Conservation (phyloP, 2,113 vertebrate species). For the Eulemur macaco region DNA sequence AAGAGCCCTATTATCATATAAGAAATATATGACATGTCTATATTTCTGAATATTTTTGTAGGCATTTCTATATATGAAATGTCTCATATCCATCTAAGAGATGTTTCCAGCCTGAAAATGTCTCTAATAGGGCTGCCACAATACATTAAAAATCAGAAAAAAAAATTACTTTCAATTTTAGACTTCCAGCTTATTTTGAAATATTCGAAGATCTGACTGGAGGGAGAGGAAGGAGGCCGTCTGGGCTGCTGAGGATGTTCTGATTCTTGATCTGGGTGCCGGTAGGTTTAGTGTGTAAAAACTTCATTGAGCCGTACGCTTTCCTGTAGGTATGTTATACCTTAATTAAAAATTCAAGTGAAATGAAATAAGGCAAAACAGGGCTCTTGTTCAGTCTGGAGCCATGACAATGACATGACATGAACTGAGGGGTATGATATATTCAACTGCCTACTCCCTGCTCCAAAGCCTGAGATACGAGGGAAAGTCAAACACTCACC, state of each 20-base stretch:
- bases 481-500: not conserved
- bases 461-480: not conserved
- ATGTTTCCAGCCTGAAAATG: not conserved
- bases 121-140: not conserved
- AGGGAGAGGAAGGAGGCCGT: not conserved
- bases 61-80: not conserved
- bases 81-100: not conserved
- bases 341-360: constrained; percentile 16
- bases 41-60: not conserved
- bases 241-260: not conserved
- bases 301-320: not conserved
- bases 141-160: not conserved
- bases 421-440: not conserved
- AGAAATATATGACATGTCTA: not conserved
- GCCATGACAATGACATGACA: not conserved
- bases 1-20: not conserved
- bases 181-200: not conserved
- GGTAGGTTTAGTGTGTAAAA: not conserved
- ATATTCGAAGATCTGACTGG: not conserved
- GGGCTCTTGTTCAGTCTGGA: not conserved
- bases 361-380: not conserved
- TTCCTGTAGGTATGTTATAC: not conserved
- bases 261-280: not conserved
- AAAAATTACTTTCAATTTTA: not conserved
- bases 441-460: not conserved